Percentiles rank a stretch among this genome's conserved stretches.
phyloP scores from a whole-genome alignment of 2,113 vertebrate species.

The Pampusana beccarii region DNA sequence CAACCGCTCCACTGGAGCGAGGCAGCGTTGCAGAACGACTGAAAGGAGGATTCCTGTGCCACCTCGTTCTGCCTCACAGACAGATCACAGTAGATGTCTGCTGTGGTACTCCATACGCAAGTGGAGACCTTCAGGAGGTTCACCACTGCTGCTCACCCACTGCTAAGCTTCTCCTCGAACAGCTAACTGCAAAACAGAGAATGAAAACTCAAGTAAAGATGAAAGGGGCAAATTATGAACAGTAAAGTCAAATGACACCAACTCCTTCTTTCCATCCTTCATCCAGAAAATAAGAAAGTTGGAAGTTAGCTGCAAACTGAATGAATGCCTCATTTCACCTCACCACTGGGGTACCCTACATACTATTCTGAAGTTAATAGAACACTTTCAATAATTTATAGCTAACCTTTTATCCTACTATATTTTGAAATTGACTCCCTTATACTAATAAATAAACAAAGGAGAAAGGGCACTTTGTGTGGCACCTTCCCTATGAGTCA shows the following conservation, averaged over 20 bases:
- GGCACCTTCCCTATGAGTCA: neutral
- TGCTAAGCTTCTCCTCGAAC: neutral
- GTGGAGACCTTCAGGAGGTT: neutral
- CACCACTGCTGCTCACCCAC: neutral
- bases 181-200: neutral
- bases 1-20: accelerated
- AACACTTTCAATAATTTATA: slow-evolving; percentile 41
- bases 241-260: neutral
- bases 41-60: neutral
- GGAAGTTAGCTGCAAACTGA: neutral
- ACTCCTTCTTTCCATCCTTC: neutral
- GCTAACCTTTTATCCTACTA: slow-evolving; percentile 15
- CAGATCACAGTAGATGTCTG: neutral
- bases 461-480: slow-evolving; percentile 12
- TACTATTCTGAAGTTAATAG: neutral
- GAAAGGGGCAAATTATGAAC: slow-evolving; percentile 4
- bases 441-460: slow-evolving; percentile 36
- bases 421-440: slow-evolving; percentile 37
- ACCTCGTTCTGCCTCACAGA: neutral
- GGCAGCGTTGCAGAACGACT: neutral
- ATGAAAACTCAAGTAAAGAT: slow-evolving; percentile 13
- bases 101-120: neutral
- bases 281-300: neutral
- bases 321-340: neutral
- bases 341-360: neutral